phyloP scores from a whole-genome alignment of 2,113 vertebrate species.

The Potamarius usumacintae region DNA sequence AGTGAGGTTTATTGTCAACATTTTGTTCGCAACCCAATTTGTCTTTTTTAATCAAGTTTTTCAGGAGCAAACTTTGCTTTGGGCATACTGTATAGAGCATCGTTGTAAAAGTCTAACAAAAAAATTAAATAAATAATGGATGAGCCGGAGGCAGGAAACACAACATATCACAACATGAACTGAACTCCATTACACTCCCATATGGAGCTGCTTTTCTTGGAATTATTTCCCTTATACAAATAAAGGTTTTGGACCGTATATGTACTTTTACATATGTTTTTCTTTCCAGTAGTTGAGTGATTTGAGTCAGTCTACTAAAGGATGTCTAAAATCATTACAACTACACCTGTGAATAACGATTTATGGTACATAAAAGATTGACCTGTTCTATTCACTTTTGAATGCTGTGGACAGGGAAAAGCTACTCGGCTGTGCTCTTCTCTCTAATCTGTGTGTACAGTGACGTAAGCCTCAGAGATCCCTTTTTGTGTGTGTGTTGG shows the following conservation, averaged over 20 bases:
- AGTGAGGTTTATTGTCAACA: neutral
- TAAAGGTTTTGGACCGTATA: neutral
- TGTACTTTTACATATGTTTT: neutral
- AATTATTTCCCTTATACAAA: neutral
- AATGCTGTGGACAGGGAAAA: neutral
- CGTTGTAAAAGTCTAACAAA: neutral
- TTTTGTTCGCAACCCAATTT: neutral
- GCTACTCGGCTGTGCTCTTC: neutral
- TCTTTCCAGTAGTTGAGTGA: neutral
- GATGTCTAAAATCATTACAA: neutral
- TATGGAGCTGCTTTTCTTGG: neutral
- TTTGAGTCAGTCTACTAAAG: neutral
- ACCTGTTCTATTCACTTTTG: neutral
- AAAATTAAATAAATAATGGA: neutral
- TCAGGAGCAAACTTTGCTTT: neutral
- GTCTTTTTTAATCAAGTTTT: neutral
- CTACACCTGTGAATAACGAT: neutral
- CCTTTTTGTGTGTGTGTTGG: neutral
- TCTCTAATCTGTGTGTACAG: conserved; percentile 22
- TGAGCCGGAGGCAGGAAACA: neutral
- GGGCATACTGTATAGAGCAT: neutral
- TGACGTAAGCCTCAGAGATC: conserved; percentile 18
- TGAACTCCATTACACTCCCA: neutral
- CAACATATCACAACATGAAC: neutral
- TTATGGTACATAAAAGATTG: neutral